Percentiles rank a stretch among this genome's conserved stretches.
These are phyloP conservation scores for Volucella inanis DNA, from an alignment of 2,888 invertebrate species.

Conservation along the genomic window DNA sequence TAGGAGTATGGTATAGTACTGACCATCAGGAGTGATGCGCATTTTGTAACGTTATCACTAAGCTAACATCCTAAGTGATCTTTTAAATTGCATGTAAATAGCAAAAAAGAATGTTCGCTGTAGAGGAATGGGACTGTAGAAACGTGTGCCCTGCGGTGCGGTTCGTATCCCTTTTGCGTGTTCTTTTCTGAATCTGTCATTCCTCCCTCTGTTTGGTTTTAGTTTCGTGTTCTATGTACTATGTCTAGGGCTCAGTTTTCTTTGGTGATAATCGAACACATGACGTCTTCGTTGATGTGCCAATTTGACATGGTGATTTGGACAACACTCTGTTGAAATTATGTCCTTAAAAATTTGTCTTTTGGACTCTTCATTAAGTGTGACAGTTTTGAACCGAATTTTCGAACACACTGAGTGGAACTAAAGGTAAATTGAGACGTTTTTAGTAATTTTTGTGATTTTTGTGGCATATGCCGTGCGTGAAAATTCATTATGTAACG, in stretches of 20 bases:
- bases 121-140: constrained; percentile 38
- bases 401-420: constrained; percentile 39
- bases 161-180: constrained; percentile 49
- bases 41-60: constrained; percentile 66
- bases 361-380: constrained; percentile 33
- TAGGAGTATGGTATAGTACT: constrained; percentile 20
- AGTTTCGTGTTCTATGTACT: not conserved
- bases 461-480: constrained; percentile 18
- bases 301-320: constrained; percentile 72
- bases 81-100: constrained; percentile 72
- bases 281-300: constrained; percentile 58
- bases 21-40: constrained; percentile 62
- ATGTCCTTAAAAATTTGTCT: constrained; percentile 12
- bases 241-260: constrained; percentile 24
- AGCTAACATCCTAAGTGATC: constrained; percentile 59
- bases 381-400: constrained; percentile 39
- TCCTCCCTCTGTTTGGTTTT: not conserved
- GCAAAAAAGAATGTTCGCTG: constrained; percentile 50
- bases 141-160: constrained; percentile 74
- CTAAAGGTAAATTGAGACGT: not conserved
- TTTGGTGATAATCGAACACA: constrained; percentile 70
- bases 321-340: constrained; percentile 56
- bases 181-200: constrained; percentile 9
- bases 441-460: not conserved
- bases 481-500: constrained; percentile 65